phyloP scores from a whole-genome alignment of 2,113 vertebrate species.

The Oceanodroma tethys region DNA sequence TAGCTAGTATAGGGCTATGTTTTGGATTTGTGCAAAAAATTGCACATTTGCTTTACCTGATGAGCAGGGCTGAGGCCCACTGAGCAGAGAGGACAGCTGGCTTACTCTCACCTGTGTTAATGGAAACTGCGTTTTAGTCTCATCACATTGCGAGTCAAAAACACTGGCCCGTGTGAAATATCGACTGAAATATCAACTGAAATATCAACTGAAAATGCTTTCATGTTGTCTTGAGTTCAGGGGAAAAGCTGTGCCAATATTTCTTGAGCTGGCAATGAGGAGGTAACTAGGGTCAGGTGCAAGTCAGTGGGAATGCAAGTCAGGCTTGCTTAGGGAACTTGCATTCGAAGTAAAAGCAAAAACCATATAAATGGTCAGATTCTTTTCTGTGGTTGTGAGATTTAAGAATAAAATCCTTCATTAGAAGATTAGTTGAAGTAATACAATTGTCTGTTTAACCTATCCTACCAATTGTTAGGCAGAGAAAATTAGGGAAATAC shows the following conservation, averaged over 20 bases:
- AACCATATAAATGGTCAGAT: neutral
- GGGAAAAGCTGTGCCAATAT: neutral
- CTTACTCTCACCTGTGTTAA: neutral
- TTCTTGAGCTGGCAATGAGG: neutral
- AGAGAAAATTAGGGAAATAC: neutral
- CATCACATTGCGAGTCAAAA: neutral
- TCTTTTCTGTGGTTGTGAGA: neutral
- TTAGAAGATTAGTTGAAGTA: neutral
- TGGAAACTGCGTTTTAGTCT: neutral
- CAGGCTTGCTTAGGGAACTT: neutral
- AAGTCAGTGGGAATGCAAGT: neutral
- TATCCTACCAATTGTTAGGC: neutral
- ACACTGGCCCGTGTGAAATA: neutral
- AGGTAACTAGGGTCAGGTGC: neutral
- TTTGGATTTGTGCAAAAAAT: neutral
- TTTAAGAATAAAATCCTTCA: neutral
- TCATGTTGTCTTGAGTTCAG: neutral
- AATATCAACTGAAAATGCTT: neutral
- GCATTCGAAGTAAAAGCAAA: neutral
- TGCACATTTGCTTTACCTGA: neutral
- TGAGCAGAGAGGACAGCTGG: neutral
- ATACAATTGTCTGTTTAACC: neutral
- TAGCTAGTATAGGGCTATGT: no score
- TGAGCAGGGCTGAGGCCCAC: neutral
- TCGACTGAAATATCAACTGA: neutral